Conservation (phyloP, 2,888 invertebrate species). For the Stenolophus ochropezus region DNA sequence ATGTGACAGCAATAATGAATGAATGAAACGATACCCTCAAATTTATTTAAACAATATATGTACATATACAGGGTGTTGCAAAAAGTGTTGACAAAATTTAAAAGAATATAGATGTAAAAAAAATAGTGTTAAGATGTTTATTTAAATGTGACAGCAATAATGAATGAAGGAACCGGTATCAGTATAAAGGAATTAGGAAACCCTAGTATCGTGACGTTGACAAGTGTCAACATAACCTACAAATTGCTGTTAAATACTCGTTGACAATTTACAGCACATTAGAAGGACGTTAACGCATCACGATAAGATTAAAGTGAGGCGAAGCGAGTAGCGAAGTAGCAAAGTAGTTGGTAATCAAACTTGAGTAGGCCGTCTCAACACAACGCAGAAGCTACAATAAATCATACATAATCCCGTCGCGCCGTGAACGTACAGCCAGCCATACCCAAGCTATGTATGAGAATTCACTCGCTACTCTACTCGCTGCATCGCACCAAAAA, state of each 20-base stretch:
- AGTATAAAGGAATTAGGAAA: background rate
- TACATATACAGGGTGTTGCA: too few species aligned
- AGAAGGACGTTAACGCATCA: constrained; percentile 32
- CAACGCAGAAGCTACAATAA: constrained; percentile 40
- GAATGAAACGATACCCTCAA: too few species aligned
- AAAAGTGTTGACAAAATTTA: background rate
- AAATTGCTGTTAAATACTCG: constrained; percentile 42
- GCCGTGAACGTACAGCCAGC: background rate
- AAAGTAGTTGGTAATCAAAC: constrained; percentile 26
- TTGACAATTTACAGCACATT: constrained; percentile 45
- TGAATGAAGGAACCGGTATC: background rate
- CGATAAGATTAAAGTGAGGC: constrained; percentile 23
- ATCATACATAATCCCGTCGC: constrained; percentile 48
- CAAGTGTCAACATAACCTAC: constrained; percentile 24
- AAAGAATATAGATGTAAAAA: background rate
- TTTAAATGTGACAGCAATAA: background rate
- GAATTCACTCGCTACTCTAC: background rate
- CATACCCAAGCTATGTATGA: background rate
- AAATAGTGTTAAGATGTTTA: background rate
- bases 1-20: too few species aligned
- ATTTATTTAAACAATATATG: too few species aligned
- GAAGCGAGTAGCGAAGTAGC: constrained; percentile 16
- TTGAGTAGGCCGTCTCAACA: constrained; percentile 42
- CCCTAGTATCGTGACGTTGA: background rate
- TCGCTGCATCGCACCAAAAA: constrained; percentile 7